phyloP scores from a whole-genome alignment of 2,888 invertebrate species.

The Coenonympha glycerion region DNA sequence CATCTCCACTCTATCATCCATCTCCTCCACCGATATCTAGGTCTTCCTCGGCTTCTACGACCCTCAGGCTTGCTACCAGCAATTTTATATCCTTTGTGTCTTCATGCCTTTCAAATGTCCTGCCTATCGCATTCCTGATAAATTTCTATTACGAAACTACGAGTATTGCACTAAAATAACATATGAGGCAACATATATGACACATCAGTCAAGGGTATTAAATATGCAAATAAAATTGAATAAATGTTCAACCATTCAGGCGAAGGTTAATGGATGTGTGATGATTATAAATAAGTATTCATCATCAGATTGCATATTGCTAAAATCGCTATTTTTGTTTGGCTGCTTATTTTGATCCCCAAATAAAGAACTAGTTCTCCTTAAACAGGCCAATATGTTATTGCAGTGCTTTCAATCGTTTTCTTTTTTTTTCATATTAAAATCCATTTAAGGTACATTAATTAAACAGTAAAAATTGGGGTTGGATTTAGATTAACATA shows the following conservation, averaged over 20 bases:
- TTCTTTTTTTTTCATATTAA: not conserved
- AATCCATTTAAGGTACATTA: not conserved
- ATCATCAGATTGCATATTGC: conserved; percentile 2
- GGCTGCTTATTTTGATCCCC: not conserved
- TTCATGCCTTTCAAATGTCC: too few relatives aligned
- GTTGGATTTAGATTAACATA: too few relatives aligned
- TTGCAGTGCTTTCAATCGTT: conserved; percentile 3
- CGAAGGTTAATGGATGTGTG: conserved; percentile 18
- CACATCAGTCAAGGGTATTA: conserved; percentile 17
- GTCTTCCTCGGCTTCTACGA: too few relatives aligned
- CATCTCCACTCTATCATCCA: too few relatives aligned
- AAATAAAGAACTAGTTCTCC: conserved; percentile 22
- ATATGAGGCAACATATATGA: conserved; percentile 13
- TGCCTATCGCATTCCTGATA: too few relatives aligned
- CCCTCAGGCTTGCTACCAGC: too few relatives aligned
- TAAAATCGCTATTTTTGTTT: not conserved
- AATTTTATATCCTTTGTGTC: too few relatives aligned
- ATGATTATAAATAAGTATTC: conserved; percentile 6
- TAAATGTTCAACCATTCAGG: conserved; percentile 19
- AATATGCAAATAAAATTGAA: conserved; percentile 13
- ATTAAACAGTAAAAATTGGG: too few relatives aligned
- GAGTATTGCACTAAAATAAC: too few relatives aligned
- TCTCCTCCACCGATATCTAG: too few relatives aligned
- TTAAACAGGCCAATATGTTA: conserved; percentile 10
- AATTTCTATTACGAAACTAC: too few relatives aligned